Conservation (phyloP, 2,888 invertebrate species). For the Phalangium opilio region DNA sequence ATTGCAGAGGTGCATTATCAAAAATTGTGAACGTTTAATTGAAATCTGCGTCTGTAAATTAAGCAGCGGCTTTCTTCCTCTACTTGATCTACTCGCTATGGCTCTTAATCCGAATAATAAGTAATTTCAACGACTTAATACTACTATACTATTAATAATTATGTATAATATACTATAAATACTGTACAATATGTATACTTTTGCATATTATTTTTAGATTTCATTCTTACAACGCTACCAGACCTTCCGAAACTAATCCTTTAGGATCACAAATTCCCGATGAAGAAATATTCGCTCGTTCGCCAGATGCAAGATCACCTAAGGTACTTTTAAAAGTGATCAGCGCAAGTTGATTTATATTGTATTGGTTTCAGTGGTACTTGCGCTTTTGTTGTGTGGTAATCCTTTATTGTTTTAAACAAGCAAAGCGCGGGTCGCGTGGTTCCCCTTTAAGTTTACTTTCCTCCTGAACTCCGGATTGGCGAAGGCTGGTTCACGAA, state of each 20-base stretch:
- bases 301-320: conserved; percentile 66
- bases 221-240: conserved; percentile 65
- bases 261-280: conserved; percentile 44
- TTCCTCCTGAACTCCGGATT: too few species aligned
- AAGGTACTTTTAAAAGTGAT: too few species aligned
- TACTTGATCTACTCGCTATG: conserved; percentile 80
- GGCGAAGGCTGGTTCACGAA: too few species aligned
- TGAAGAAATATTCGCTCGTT: conserved; percentile 54
- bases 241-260: conserved; percentile 54
- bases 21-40: conserved; percentile 79
- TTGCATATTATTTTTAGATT: conserved; percentile 41
- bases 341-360: too few species aligned
- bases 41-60: conserved; percentile 85
- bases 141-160: conserved; percentile 3
- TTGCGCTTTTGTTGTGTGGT: too few species aligned
- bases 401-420: too few species aligned
- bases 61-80: conserved; percentile 62
- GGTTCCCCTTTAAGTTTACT: too few species aligned
- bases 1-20: conserved; percentile 58
- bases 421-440: too few species aligned
- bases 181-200: conserved; percentile 2
- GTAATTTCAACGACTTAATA: conserved; percentile 31
- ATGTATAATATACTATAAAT: conserved; percentile 3
- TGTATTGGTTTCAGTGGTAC: too few species aligned
- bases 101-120: conserved; percentile 90